Conservation (phyloP, 2,797 vertebrate species). For the Poecilia gillii region DNA sequence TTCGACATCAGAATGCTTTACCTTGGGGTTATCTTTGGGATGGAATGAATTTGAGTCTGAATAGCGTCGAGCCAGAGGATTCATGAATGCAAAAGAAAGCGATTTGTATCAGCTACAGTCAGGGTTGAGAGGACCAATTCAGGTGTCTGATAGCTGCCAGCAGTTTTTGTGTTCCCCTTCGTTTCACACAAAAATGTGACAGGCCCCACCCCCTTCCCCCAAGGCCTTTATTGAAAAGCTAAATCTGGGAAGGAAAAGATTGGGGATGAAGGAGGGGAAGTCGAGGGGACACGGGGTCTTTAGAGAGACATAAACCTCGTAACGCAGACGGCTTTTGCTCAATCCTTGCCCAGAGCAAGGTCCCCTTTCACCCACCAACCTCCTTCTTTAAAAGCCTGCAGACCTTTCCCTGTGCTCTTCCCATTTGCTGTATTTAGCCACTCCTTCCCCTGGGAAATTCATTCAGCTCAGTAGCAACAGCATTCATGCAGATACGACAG, state of each 20-base stretch:
- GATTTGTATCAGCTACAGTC: slow-evolving; percentile 49
- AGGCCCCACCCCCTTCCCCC: slow-evolving; percentile 11
- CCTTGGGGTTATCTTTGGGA: slow-evolving; percentile 28
- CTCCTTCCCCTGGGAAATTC: slow-evolving; percentile 51
- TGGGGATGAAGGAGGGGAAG: slow-evolving; percentile 20
- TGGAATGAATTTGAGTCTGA: slow-evolving; percentile 17
- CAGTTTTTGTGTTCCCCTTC: slow-evolving; percentile 40
- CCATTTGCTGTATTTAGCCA: slow-evolving; percentile 51
- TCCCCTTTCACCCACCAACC: slow-evolving; percentile 58
- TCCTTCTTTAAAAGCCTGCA: slow-evolving; percentile 44
- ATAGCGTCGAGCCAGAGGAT: slow-evolving; percentile 18
- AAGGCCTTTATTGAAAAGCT: slow-evolving; percentile 48
- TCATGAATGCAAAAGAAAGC: slow-evolving; percentile 27
- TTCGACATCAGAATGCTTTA: slow-evolving; percentile 10
- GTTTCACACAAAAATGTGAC: slow-evolving; percentile 57
- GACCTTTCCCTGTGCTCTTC: slow-evolving; percentile 10
- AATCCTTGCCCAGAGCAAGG: slow-evolving; percentile 46
- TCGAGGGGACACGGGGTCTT: slow-evolving; percentile 39
- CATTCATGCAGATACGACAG: slow-evolving; percentile 57
- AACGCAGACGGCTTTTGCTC: slow-evolving; percentile 51
- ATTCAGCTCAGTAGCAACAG: slow-evolving; percentile 41
- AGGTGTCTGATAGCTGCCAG: slow-evolving; percentile 61
- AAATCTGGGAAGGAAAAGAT: slow-evolving; percentile 44
- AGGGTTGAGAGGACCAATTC: slow-evolving; percentile 44
- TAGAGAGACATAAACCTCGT: slow-evolving; percentile 50